Evolutionary conservation across 2,888 invertebrate species (phyloP).

Genomic region (Leptinotarsa rubiginosa): DNA sequence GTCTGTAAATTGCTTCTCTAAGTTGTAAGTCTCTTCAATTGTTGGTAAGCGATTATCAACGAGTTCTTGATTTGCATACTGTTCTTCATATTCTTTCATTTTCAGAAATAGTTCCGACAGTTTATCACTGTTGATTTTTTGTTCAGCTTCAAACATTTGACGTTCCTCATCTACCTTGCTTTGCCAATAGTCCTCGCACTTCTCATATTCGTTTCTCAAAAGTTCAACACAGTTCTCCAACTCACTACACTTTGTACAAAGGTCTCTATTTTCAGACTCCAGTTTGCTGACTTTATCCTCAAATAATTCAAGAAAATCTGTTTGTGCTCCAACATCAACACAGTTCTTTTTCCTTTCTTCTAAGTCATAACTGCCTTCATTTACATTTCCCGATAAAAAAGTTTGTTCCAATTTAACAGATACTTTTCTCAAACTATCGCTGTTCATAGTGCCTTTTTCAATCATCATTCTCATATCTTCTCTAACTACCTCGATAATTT

Average conservation of each 20-base stretch:
- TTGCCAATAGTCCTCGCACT: conserved; percentile 90
- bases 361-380: conserved; percentile 15
- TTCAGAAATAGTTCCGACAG: conserved; percentile 79
- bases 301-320: conserved; percentile 52
- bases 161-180: conserved; percentile 83
- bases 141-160: conserved; percentile 79
- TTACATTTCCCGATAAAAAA: conserved; percentile 26
- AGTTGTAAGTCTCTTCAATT: conserved; percentile 80
- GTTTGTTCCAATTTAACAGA: conserved; percentile 49
- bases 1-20: conserved; percentile 79
- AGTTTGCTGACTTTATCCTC: conserved; percentile 49
- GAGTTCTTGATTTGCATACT: conserved; percentile 70
- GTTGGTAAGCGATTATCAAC: conserved; percentile 74
- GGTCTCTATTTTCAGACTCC: conserved; percentile 62
- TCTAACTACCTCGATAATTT: conserved; percentile 65
- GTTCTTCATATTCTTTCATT: conserved; percentile 85
- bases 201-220: conserved; percentile 82
- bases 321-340: conserved; percentile 50
- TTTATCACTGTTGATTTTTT: conserved; percentile 80
- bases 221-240: conserved; percentile 81
- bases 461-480: conserved; percentile 57
- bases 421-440: conserved; percentile 56
- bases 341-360: conserved; percentile 35
- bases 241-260: conserved; percentile 72
- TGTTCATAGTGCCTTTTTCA: conserved; percentile 52